Conservation (phyloP, 1,140 invertebrate species). For the Atta texana region DNA sequence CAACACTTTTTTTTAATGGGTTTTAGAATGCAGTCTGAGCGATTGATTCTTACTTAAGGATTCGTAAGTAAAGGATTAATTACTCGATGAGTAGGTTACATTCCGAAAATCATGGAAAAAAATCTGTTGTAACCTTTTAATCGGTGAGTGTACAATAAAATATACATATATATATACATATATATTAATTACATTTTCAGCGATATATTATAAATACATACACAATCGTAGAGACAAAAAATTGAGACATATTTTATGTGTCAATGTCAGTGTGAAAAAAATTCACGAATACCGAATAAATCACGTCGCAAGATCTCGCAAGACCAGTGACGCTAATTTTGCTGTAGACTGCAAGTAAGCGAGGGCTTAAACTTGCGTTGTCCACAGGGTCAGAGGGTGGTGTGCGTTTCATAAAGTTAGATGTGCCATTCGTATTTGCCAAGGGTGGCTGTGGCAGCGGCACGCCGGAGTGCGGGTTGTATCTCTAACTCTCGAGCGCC, state of each 20-base stretch:
- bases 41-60: too few relatives aligned
- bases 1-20: too few relatives aligned
- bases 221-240: background rate
- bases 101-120: too few relatives aligned
- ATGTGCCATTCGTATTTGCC: conserved; percentile 78
- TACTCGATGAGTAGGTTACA: too few relatives aligned
- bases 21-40: too few relatives aligned
- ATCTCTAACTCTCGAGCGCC: conserved; percentile 79
- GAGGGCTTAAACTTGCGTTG: conserved; percentile 12
- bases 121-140: too few relatives aligned
- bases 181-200: background rate
- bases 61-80: too few relatives aligned
- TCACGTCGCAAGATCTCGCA: background rate
- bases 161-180: background rate
- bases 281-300: background rate
- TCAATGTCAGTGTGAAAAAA: background rate
- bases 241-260: background rate
- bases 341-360: background rate
- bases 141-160: background rate
- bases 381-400: conserved; percentile 53
- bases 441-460: conserved; percentile 64
- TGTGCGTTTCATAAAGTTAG: conserved; percentile 78
- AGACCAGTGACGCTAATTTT: background rate
- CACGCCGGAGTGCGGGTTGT: conserved; percentile 69
- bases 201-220: background rate